A percentile compares a stretch with the other conserved stretches of the same genome.
phyloP scores from a whole-genome alignment of 2,888 invertebrate species.

The Heliconius ethilla region DNA sequence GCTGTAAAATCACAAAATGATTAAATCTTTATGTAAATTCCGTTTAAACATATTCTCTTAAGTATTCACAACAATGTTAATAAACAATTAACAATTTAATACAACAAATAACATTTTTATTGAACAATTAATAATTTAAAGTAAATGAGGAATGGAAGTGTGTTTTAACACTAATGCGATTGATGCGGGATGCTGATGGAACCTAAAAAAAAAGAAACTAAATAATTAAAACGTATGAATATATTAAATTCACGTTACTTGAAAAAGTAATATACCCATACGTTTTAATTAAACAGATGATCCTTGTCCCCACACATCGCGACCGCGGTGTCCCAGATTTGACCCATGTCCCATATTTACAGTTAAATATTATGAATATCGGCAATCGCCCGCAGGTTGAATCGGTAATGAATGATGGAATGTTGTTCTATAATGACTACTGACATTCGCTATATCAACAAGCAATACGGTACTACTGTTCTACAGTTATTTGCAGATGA shows the following conservation, averaged over 20 bases:
- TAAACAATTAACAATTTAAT: too few species aligned
- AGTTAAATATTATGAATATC: constrained; percentile 31
- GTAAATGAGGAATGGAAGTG: too few species aligned
- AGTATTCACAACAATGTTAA: too few species aligned
- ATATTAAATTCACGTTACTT: too few species aligned
- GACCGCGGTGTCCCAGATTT: constrained; percentile 22
- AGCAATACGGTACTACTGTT: not conserved
- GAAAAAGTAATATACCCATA: not conserved
- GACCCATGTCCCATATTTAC: constrained; percentile 19
- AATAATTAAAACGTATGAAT: too few species aligned
- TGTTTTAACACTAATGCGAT: too few species aligned
- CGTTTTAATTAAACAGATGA: constrained; percentile 17
- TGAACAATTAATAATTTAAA: too few species aligned
- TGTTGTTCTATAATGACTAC: constrained; percentile 27
- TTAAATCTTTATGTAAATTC: too few species aligned
- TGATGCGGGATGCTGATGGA: not conserved
- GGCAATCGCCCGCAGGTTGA: constrained; percentile 17
- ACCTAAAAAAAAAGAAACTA: not conserved
- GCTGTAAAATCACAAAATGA: too few species aligned
- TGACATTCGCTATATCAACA: constrained; percentile 14
- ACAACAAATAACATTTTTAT: too few species aligned
- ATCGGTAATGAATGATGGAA: constrained; percentile 27
- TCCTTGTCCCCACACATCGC: not conserved
- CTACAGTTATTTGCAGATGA: not conserved
- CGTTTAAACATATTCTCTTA: too few species aligned